Conservation (phyloP, 2,113 vertebrate genomes). For the Leptocoma aspasia region DNA sequence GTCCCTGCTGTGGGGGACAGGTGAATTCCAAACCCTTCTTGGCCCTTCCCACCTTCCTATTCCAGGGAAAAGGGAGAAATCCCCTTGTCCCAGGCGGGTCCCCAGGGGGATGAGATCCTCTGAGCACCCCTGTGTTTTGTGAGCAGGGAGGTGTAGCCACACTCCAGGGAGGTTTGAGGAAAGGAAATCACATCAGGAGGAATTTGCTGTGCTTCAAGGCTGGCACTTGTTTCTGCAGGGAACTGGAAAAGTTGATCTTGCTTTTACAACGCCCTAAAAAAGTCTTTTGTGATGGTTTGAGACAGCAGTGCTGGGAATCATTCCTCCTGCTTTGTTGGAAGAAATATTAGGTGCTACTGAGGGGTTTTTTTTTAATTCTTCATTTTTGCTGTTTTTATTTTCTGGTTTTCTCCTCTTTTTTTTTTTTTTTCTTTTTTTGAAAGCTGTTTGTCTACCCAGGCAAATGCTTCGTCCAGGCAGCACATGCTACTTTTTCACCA, state of each 20-base stretch:
- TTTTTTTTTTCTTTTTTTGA: background rate
- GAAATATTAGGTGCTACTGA: background rate
- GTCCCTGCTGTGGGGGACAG: background rate
- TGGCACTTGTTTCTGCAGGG: background rate
- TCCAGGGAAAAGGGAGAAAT: background rate
- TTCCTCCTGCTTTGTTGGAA: background rate
- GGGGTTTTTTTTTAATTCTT: background rate
- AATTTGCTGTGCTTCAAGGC: background rate
- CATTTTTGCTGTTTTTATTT: background rate
- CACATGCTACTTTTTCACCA: background rate
- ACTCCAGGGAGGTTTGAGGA: background rate
- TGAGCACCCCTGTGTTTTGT: rapidly evolving
- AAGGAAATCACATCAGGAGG: background rate
- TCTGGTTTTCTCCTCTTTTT: background rate
- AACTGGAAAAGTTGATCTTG: background rate
- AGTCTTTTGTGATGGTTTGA: background rate
- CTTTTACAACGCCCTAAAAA: background rate
- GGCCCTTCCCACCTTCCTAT: no score
- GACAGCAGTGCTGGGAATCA: background rate
- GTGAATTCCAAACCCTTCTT: rapidly evolving
- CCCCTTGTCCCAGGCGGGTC: background rate
- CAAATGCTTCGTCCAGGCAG: background rate
- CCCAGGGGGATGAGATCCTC: background rate
- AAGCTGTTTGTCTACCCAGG: background rate
- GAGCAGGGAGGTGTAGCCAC: background rate